These are phyloP conservation scores for Microcaecilia unicolor DNA, from an alignment of 2,797 vertebrate genomes.

Conservation along the genomic window DNA sequence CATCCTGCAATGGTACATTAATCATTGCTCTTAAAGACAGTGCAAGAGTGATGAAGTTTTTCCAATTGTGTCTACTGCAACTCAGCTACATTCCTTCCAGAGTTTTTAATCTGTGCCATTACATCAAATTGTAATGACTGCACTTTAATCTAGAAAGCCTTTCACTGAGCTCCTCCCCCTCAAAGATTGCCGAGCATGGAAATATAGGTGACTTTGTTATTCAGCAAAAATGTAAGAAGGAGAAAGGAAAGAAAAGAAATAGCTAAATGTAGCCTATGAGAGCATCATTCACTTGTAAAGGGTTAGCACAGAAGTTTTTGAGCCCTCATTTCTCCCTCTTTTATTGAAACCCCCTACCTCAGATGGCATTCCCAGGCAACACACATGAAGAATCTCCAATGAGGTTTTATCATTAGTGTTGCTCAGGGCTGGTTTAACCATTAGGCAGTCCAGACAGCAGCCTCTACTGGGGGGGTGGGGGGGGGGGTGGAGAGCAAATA, in stretches of 20 bases:
- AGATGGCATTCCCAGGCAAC: no score
- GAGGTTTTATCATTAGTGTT: no score
- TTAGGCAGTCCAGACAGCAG: no score
- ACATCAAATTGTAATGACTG: slow-evolving; percentile 46
- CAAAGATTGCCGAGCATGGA: slow-evolving; percentile 6
- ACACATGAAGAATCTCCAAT: no score
- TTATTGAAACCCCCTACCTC: no score
- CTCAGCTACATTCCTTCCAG: slow-evolving; percentile 41
- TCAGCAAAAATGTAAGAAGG: background rate
- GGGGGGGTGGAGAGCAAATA: no score
- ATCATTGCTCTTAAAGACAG: slow-evolving; percentile 60
- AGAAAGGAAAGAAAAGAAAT: no score
- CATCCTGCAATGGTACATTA: slow-evolving; percentile 68
- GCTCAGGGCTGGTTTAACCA: no score
- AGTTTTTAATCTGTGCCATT: slow-evolving; percentile 45
- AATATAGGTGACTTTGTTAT: slow-evolving; percentile 13
- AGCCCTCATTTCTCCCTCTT: no score
- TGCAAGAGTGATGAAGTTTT: slow-evolving; percentile 44
- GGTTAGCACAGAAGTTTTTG: no score
- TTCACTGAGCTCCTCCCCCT: slow-evolving; percentile 20
- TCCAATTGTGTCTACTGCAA: slow-evolving; percentile 64
- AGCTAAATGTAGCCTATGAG: background rate
- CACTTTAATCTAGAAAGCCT: slow-evolving; percentile 60
- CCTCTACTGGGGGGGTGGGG: no score
- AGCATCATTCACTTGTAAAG: background rate